Evolutionary conservation across 1,140 invertebrate genomes (phyloP), one percentile per base, ranked within the genome.

Genomic region (Heliconius congener): DNA sequence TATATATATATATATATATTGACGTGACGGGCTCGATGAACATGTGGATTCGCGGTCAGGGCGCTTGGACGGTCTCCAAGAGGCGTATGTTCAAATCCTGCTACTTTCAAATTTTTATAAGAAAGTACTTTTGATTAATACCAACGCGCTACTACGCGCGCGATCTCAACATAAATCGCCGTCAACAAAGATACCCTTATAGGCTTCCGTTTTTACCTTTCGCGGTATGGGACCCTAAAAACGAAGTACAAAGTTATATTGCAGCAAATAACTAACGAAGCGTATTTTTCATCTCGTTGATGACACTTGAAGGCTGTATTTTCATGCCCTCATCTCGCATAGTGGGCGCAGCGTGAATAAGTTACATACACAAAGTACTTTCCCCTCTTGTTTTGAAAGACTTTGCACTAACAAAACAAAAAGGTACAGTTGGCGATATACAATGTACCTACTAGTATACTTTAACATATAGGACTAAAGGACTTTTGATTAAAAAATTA

Each of bases 311-410:
- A 77, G 60, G 52, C 77, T 70, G 71, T 42, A 75, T 82, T 78
- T 75, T 70, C 52, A 76, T 76, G 71, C 76, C 73, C 81, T 79
- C 71, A 79, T 82, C 74, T 76, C 81, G 60, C 39, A 78, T 71
- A 79, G 77, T 82, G 77, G 81, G 77, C 74, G 70, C 71, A n/a
- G 50, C 79, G 74, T 81, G 76, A 83, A 83, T 83, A 83, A 83
- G 71, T 83, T 80, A 81, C 55, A 52, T 78, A 27, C 37, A 81
- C 60, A 79, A 83, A 76, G 60, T 11, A 73, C 76, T 76, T 60
- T 60, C 73, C 18, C 80, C 76, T 73, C 71, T 78, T 80, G 76
- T 78, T 83, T 83, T 76, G 70, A 46, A 52, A 76, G 76, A 78
- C 60, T 71, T 78, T 74, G 46, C 73, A 72, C 74, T 34, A 16